Conservation (phyloP, 2,888 invertebrate genomes). For the Choreutis nemorana region DNA sequence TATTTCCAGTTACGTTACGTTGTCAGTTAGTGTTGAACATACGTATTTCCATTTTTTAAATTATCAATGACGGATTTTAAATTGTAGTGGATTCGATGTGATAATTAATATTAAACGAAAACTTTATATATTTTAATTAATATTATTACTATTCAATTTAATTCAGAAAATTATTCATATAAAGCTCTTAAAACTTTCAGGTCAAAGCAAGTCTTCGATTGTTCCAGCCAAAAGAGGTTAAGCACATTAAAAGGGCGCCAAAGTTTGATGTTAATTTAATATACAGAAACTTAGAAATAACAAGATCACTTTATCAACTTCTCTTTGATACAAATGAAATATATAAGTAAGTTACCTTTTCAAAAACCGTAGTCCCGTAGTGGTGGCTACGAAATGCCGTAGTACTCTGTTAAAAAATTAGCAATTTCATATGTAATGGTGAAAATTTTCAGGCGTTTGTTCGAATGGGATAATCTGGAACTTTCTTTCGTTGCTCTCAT, state of each 20-base stretch:
- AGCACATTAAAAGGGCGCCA: conserved; percentile 32
- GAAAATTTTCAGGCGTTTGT: conserved; percentile 31
- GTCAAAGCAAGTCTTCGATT: conserved; percentile 38
- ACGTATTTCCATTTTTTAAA: conserved; percentile 1
- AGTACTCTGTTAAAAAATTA: too few relatives aligned
- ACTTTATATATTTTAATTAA: too few relatives aligned
- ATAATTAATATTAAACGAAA: background rate
- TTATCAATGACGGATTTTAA: too few relatives aligned
- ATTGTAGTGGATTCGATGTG: too few relatives aligned
- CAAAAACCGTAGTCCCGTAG: too few relatives aligned
- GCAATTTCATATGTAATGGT: too few relatives aligned
- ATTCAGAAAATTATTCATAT: background rate
- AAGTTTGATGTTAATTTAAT: conserved; percentile 41
- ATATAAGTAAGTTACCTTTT: conserved; percentile 33
- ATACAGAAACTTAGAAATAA: conserved; percentile 40
- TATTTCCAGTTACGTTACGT: too few relatives aligned
- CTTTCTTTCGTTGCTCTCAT: conserved; percentile 33
- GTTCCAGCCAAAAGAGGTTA: conserved; percentile 41
- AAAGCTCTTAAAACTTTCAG: conserved; percentile 19
- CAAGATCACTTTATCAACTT: too few relatives aligned
- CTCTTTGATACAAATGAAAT: conserved; percentile 30
- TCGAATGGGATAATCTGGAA: conserved; percentile 53
- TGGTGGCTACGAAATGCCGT: too few relatives aligned
- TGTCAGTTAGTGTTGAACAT: conserved; percentile 10
- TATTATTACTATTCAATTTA: too few relatives aligned